Evolutionary conservation across 1,140 invertebrate genomes (phyloP), one percentile per base, ranked within the genome.

Genomic region (Magallana ariakensis): DNA sequence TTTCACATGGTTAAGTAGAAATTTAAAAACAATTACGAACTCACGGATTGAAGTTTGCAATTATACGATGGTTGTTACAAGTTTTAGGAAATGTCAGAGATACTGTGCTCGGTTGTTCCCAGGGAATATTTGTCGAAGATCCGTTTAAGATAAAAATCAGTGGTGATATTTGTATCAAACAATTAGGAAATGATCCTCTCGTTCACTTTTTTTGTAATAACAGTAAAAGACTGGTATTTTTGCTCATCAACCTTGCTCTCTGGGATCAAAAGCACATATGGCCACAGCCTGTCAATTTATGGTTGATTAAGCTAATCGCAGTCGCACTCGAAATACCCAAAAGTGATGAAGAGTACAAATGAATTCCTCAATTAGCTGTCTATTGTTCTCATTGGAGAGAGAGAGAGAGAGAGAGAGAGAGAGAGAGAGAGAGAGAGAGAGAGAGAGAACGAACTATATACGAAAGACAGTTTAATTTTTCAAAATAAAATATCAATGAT

Each of bases 11-110:
- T 6, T 66, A 66, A 9, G 22, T 16, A 19, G 16, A 66, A 66
- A 75, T 26, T 75, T 75, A 75, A 75, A 75, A 75, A 13, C 22
- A 75, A 75, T 75, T 75, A 75, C 66, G 66, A 26, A 75, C 33
- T 26, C 33, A 26, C 13, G 3, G 0, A n/a, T 60, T 60, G 58
- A 60, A 60, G 15, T 60, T 60, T 60, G 58, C n/a, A 16, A 6
- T 60, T 60, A 13, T n/a, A 16, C n/a, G 10, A 60, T 60, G 15
- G n/a, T 60, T 60, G 13, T 60, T 1, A 6, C 13, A 60, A 46
- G 15, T 60, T 6, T 13, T 60, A 6, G 9, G 22, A 75, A 75
- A 75, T 75, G 66, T 75, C 22, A 75, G 22, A 26, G 22, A 19
- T 10, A 70, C 33, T 75, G 9, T 75, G 4, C 11, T 33, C 9